Base-by-base conservation (phyloP, 2,888 invertebrate species). In the Heliconius ethilla region DNA sequence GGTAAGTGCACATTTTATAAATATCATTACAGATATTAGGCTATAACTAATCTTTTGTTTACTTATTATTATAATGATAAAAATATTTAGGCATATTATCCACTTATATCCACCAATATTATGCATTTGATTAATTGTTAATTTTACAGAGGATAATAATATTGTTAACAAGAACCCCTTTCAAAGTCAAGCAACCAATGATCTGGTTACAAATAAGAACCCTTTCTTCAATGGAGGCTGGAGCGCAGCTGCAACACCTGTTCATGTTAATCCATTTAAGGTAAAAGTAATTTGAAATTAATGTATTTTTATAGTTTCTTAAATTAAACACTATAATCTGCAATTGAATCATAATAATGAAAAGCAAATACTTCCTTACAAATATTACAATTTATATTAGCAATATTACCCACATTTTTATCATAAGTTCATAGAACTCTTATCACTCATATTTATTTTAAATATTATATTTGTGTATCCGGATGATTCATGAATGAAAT, bases 191-290 rank as follows among this genome's bases (percentile, higher is more conserved):
- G 83, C 89, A 83, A 89, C 89, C 87, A 91, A 89, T 90, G 93
- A 94, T 84, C 81, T 90, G 83, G 92, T 92, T 89, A 87, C 86
- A 69, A 94, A 89, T 88, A 93, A 91, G 85, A 94, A 94, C 82
- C 94, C 94, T 65, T 94, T 94, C 84, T 92, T 89, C 79, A 93
- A 92, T 87, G 92, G 93, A 79, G 91, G 89, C 75, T 94, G 94
- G 94, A 92, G 87, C 85, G 84, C 88, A 18, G 81, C 87, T 5
- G 78, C 91, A 11, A 81, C 91, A 22, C 83, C 90, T 29, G 86
- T 90, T 75, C 88, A 91, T 79, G 89, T 93, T 66, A 94, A 94
- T 81, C 94, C 94, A 66, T 94, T 94, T 82, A 91, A 90, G 93
- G 94, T 94, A 84, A 90, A 91, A 55, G 2, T 55, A 22, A 7